Conservation (phyloP, 2,797 vertebrate species). For the Micrastur ruficollis region DNA sequence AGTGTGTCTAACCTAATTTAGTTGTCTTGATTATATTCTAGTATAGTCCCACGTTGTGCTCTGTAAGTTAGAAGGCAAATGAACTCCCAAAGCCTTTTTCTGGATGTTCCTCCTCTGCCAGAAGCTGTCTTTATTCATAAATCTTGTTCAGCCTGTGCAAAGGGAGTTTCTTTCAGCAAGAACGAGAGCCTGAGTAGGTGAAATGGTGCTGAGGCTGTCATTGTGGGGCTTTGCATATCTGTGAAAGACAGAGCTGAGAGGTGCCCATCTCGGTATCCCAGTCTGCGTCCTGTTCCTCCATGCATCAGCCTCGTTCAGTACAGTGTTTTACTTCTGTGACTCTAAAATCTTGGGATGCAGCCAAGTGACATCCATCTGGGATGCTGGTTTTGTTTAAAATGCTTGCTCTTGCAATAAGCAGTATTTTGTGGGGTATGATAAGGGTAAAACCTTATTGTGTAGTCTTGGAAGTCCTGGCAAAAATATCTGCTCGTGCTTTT, state of each 20-base stretch:
- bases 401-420: not conserved
- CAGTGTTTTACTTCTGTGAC: not conserved
- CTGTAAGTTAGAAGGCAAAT: not conserved
- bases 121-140: not conserved
- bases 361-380: not conserved
- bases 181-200: not conserved
- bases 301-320: fast-evolving
- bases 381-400: not conserved
- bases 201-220: not conserved
- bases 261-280: not conserved
- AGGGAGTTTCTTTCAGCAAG: not conserved
- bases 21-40: not conserved
- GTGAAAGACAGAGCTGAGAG: not conserved
- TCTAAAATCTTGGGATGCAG: not conserved
- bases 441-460: not conserved
- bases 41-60: not conserved
- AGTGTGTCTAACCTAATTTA: not conserved
- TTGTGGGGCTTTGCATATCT: not conserved
- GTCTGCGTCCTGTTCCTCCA: not conserved
- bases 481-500: not conserved
- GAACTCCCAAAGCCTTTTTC: not conserved
- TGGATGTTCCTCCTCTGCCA: not conserved
- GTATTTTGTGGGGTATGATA: not conserved
- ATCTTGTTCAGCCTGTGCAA: not conserved
- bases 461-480: not conserved